These are phyloP conservation scores for Teleiodes luculella DNA, from an alignment of 2,888 invertebrate genomes.

Conservation along the genomic window DNA sequence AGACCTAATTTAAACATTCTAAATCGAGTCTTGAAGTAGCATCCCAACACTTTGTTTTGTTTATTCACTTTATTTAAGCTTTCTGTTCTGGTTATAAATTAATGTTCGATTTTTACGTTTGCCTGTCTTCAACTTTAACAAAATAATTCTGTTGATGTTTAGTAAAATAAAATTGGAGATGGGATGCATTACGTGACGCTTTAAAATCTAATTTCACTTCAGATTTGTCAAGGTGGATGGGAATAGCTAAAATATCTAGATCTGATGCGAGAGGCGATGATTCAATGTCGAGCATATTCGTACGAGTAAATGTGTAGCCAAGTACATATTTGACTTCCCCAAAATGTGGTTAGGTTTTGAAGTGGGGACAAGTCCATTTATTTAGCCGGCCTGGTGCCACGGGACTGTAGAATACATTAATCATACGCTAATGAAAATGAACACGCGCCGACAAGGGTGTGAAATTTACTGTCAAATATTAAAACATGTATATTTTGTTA, in stretches of 20 bases:
- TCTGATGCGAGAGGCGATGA: conserved; percentile 35
- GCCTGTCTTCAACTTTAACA: too few relatives aligned
- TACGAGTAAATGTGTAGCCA: conserved; percentile 29
- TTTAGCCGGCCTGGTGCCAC: conserved; percentile 14
- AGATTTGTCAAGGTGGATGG: conserved; percentile 39
- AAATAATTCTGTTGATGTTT: too few relatives aligned
- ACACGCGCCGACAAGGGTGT: conserved; percentile 40
- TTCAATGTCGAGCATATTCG: conserved; percentile 42
- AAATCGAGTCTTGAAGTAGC: neutral
- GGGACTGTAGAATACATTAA: conserved; percentile 29
- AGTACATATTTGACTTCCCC: conserved; percentile 1
- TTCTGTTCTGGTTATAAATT: neutral
- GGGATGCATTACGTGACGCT: too few relatives aligned
- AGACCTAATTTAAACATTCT: conserved; percentile 4
- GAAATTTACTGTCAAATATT: conserved; percentile 36
- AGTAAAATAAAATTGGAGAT: too few relatives aligned
- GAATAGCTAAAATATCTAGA: conserved; percentile 43
- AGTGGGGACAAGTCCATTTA: neutral
- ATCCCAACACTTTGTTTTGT: neutral
- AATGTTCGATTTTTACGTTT: neutral
- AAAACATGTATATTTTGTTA: conserved; percentile 31
- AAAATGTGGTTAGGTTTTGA: neutral
- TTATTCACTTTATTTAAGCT: neutral
- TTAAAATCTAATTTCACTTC: neutral
- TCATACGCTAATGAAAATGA: conserved; percentile 42